Conservation (phyloP, 1,140 invertebrate species). For the Dreissena polymorpha region DNA sequence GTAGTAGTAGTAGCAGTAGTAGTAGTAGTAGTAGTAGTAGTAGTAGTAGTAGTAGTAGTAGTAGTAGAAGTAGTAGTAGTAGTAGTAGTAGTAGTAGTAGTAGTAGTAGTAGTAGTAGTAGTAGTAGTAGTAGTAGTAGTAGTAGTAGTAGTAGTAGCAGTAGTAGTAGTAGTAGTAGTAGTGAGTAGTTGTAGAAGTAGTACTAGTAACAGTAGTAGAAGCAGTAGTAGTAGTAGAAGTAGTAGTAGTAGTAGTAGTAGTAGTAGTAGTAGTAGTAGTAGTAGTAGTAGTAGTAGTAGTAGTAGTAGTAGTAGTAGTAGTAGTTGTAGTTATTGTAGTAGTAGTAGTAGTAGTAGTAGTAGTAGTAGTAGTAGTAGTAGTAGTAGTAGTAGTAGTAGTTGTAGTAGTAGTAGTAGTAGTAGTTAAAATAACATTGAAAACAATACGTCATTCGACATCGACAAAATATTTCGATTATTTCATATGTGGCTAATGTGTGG, state of each 20-base stretch:
- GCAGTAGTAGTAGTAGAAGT: too few relatives aligned
- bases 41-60: slow-evolving; percentile 42
- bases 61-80: slow-evolving; percentile 30
- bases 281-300: slow-evolving; percentile 8
- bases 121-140: slow-evolving; percentile 1
- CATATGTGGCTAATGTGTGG: too few relatives aligned
- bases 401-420: slow-evolving; percentile 7
- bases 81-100: slow-evolving; percentile 31
- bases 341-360: slow-evolving; percentile 4
- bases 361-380: slow-evolving; percentile 4
- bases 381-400: slow-evolving; percentile 1
- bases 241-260: too few relatives aligned
- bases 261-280: slow-evolving; percentile 5
- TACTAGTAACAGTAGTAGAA: slow-evolving; percentile 29
- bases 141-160: slow-evolving; percentile 29
- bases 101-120: slow-evolving; percentile 25
- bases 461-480: too few relatives aligned
- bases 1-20: slow-evolving; percentile 21
- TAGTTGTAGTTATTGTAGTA: background rate
- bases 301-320: slow-evolving; percentile 8
- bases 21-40: slow-evolving; percentile 31
- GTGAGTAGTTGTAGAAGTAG: too few relatives aligned
- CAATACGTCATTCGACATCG: too few relatives aligned
- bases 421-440: too few relatives aligned
- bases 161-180: slow-evolving; percentile 41